These are phyloP conservation scores for Apodemus agrarius DNA, from an alignment of 2,797 vertebrate genomes.

Conservation along the genomic window DNA sequence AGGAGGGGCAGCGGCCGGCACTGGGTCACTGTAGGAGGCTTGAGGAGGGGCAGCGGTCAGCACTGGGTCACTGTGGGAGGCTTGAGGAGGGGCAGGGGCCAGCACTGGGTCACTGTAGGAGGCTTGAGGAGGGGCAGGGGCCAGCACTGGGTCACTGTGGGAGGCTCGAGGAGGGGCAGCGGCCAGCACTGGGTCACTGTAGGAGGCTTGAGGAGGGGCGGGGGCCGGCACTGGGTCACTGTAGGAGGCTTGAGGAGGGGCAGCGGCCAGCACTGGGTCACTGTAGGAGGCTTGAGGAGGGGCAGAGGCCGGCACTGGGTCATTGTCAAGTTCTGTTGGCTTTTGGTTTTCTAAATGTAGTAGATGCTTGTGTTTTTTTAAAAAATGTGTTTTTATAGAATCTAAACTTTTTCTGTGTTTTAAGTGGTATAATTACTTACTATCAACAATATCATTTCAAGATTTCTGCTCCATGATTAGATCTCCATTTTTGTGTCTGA, in stretches of 20 bases:
- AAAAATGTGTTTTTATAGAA: conserved; percentile 34
- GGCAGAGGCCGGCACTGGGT: not conserved
- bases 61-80: not conserved
- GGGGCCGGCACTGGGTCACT: too few relatives aligned
- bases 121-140: conserved; percentile 8
- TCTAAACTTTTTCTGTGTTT: not conserved
- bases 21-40: conserved; percentile 1
- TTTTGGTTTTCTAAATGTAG: conserved; percentile 14
- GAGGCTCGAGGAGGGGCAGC: conserved; percentile 13
- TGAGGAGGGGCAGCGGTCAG: conserved; percentile 2
- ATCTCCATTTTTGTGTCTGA: not conserved
- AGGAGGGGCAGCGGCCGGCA: too few relatives aligned
- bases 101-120: too few relatives aligned
- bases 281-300: conserved; percentile 8
- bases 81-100: conserved; percentile 27
- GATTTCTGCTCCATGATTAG: not conserved
- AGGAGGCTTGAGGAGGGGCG: conserved; percentile 6
- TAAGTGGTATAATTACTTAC: not conserved
- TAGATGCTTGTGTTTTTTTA: conserved; percentile 39
- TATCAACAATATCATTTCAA: not conserved
- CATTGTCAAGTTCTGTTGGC: not conserved
- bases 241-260: not conserved
- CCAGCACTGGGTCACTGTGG: too few relatives aligned
- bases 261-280: too few relatives aligned
- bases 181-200: too few relatives aligned